A percentile compares a stretch with the other conserved stretches of the same genome.
Evolutionary conservation across 1,140 invertebrate genomes (phyloP).

Genomic region (Atta colombica): DNA sequence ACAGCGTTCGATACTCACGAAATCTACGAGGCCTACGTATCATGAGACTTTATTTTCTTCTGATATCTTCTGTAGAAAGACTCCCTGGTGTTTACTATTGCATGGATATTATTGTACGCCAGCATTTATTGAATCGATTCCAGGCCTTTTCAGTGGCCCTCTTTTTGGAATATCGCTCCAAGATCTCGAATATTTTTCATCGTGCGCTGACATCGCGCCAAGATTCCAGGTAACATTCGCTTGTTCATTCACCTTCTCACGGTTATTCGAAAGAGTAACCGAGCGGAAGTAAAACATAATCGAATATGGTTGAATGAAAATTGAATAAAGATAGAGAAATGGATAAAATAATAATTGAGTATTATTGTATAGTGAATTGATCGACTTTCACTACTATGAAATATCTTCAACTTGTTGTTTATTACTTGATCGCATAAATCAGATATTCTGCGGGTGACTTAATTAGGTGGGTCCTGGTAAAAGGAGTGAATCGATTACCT

Average conservation of each 20-base stretch:
- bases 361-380: not conserved
- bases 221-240: conserved; percentile 62
- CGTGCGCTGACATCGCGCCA: conserved; percentile 65
- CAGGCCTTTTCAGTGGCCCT: conserved; percentile 72
- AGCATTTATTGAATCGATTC: conserved; percentile 77
- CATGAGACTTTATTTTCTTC: not conserved
- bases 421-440: conserved; percentile 69
- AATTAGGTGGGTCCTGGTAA: conserved; percentile 69
- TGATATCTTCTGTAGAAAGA: not conserved
- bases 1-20: conserved; percentile 46
- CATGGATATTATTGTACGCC: conserved; percentile 19
- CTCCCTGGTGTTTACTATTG: not conserved
- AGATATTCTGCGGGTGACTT: conserved; percentile 70
- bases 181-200: conserved; percentile 76
- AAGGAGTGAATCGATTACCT: conserved; percentile 65
- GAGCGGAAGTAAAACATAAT: not conserved
- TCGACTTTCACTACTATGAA: not conserved
- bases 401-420: conserved; percentile 31
- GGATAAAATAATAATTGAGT: conserved; percentile 6
- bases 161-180: conserved; percentile 70
- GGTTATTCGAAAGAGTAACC: too few species aligned
- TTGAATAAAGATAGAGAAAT: not conserved
- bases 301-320: not conserved
- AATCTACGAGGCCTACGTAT: not conserved
- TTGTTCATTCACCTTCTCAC: conserved; percentile 4